A percentile compares a stretch with the other conserved stretches of the same genome.
Conservation (phyloP, 2,888 invertebrate genomes). For the Gandaritis pyraliata region DNA sequence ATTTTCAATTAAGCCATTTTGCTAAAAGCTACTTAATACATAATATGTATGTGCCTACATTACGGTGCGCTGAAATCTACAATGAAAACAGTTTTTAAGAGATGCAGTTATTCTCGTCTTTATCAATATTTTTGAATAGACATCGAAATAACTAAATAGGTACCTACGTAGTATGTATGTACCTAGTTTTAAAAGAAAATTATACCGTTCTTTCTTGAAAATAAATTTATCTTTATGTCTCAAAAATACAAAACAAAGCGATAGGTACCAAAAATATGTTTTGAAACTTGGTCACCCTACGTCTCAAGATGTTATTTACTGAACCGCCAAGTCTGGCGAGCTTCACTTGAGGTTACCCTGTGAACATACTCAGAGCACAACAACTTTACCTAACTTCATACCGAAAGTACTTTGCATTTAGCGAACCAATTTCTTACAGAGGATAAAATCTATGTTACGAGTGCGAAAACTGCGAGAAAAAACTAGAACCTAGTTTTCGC, state of each 20-base stretch:
- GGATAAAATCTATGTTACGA: background rate
- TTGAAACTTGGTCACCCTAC: constrained; percentile 18
- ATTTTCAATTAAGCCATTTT: constrained; percentile 31
- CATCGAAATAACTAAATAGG: too few species aligned
- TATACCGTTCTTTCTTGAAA: too few species aligned
- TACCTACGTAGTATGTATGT: too few species aligned
- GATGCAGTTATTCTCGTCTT: too few species aligned
- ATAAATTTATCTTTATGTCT: too few species aligned
- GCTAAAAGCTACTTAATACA: constrained; percentile 26
- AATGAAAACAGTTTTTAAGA: too few species aligned
- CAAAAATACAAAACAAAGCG: too few species aligned
- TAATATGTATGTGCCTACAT: constrained; percentile 5
- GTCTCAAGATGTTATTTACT: constrained; percentile 55
- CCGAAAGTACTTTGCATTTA: constrained; percentile 4
- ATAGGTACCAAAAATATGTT: background rate
- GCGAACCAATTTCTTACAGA: constrained; percentile 3
- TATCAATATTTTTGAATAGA: too few species aligned
- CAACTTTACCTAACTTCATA: constrained; percentile 7
- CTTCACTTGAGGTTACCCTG: constrained; percentile 46
- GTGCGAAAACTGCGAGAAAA: background rate
- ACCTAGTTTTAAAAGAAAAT: too few species aligned
- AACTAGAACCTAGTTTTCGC: too few species aligned
- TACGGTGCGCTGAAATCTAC: background rate
- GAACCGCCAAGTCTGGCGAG: constrained; percentile 47
- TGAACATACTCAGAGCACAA: constrained; percentile 3